A percentile compares a stretch with the other conserved stretches of the same genome.
phyloP scores from a whole-genome alignment of 2,888 invertebrate species.

The Onthophagus sagittarius region DNA sequence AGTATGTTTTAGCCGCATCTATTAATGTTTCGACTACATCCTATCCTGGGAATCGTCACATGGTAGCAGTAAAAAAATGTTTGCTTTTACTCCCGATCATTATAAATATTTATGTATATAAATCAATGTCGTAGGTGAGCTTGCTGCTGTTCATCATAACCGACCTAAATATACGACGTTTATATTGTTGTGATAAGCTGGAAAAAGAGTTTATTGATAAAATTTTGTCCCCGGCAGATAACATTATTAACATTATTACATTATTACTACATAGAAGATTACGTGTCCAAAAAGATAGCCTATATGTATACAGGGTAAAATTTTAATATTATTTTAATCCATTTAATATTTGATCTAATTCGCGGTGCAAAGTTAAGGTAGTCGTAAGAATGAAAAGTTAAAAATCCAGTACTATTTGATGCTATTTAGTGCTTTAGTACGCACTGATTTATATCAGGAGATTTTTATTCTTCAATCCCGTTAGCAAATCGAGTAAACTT shows the following conservation, averaged over 20 bases:
- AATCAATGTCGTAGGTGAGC: neutral
- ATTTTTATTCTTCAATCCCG: no score
- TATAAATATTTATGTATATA: neutral
- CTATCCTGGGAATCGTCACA: neutral
- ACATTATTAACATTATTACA: neutral
- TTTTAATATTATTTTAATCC: no score
- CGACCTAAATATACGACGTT: neutral
- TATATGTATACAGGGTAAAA: no score
- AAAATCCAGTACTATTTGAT: no score
- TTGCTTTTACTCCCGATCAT: neutral
- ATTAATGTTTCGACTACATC: neutral
- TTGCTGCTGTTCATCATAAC: neutral
- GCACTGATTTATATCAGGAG: no score
- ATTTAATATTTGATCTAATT: no score
- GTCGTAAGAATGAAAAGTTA: no score
- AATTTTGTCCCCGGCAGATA: neutral
- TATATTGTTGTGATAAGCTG: neutral
- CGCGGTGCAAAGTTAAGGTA: no score
- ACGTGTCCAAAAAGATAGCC: no score
- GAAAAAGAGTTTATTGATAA: neutral
- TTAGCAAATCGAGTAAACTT: no score
- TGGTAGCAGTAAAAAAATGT: neutral
- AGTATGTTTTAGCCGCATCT: neutral
- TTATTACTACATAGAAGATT: neutral
- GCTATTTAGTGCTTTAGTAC: no score